Conservation (phyloP, 2,888 invertebrate species). For the Ctena decussata region DNA sequence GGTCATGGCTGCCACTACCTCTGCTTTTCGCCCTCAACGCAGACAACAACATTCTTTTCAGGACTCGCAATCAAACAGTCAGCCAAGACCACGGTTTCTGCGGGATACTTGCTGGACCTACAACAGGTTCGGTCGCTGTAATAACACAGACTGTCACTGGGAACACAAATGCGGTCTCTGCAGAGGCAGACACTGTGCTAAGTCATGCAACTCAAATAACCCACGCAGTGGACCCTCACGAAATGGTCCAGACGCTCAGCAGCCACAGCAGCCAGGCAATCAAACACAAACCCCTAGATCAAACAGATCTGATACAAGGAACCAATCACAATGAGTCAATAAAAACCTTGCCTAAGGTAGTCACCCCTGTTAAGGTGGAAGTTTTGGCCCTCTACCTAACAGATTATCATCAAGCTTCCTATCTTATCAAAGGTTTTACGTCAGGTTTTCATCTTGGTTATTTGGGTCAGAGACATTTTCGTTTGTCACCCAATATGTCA, state of each 20-base stretch:
- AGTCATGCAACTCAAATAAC: neutral
- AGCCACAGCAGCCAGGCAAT: neutral
- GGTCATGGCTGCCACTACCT: neutral
- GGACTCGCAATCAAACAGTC: neutral
- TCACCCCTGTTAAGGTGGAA: neutral
- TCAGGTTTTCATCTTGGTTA: conserved; percentile 24
- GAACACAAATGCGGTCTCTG: conserved; percentile 10
- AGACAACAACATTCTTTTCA: neutral
- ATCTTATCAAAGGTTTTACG: conserved; percentile 20
- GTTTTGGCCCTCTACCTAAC: neutral
- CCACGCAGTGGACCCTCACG: neutral
- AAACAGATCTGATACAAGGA: neutral
- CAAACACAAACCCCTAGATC: neutral
- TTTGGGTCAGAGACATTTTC: neutral
- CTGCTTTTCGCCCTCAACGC: neutral
- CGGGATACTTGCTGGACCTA: neutral
- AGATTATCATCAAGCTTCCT: neutral
- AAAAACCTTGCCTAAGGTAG: neutral
- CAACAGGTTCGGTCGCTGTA: neutral
- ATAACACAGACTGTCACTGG: neutral
- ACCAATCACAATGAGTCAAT: neutral
- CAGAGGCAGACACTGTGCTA: neutral
- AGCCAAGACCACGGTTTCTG: neutral
- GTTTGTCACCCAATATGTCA: conserved; percentile 4
- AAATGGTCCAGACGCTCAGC: neutral